Evolutionary conservation across 2,113 vertebrate species (phyloP).

Genomic region (Cyanoliseus patagonus): DNA sequence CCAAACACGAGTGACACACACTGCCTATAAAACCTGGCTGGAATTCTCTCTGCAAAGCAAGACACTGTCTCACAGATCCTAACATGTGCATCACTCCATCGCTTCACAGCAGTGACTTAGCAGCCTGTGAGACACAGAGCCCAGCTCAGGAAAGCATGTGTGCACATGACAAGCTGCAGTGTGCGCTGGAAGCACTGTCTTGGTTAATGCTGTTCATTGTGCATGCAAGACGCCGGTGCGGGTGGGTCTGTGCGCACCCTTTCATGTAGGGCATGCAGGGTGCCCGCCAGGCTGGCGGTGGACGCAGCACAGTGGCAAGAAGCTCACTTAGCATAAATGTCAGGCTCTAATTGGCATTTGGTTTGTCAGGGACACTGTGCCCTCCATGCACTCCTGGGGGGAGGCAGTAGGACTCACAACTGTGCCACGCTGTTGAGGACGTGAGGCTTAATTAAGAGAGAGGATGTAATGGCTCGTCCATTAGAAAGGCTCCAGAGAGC

Average conservation of each 20-base stretch:
- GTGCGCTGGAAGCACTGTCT: fast-evolving
- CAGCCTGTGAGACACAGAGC: neutral
- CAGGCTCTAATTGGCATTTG: neutral
- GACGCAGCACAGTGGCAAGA: fast-evolving
- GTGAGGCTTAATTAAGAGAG: slow-evolving; percentile 34
- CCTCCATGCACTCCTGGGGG: neutral
- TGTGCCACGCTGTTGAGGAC: neutral
- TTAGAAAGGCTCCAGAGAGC: neutral
- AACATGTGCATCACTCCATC: fast-evolving
- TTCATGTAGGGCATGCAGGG: neutral
- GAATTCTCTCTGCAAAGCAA: neutral
- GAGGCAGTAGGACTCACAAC: neutral
- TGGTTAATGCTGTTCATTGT: neutral
- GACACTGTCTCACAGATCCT: neutral
- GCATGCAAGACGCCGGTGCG: fast-evolving
- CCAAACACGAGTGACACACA: neutral
- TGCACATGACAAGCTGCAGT: fast-evolving
- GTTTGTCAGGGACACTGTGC: neutral
- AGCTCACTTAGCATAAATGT: neutral
- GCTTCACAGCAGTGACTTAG: neutral
- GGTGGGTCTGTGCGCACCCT: neutral
- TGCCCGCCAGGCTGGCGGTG: neutral
- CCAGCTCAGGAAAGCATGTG: fast-evolving
- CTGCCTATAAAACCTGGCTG: neutral
- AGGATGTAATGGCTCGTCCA: neutral